Conservation (phyloP, 2,888 invertebrate species). For the Heliothis peltigera region DNA sequence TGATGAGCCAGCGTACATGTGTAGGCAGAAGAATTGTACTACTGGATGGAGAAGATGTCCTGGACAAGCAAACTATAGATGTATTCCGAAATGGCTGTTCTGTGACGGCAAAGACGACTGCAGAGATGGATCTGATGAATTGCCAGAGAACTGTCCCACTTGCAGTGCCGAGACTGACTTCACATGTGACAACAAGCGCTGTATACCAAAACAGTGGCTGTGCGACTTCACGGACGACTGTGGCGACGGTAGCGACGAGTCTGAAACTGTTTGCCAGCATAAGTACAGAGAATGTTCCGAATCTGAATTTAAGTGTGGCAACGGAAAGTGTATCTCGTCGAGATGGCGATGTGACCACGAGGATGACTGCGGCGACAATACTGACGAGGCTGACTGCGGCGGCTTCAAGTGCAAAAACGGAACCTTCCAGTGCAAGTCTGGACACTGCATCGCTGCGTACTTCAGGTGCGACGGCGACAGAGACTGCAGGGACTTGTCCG, state of each 20-base stretch:
- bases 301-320: slow-evolving; percentile 96
- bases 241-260: slow-evolving; percentile 97
- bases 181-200: slow-evolving; percentile 97
- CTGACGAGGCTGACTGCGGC: slow-evolving; percentile 96
- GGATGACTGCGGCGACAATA: slow-evolving; percentile 98
- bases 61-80: slow-evolving; percentile 97
- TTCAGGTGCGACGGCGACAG: slow-evolving; percentile 97
- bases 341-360: slow-evolving; percentile 98
- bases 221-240: slow-evolving; percentile 99
- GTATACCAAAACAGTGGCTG: slow-evolving; percentile 97
- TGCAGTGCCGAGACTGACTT: slow-evolving; percentile 97
- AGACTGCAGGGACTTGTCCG: slow-evolving; percentile 96
- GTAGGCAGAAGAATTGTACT: slow-evolving; percentile 97
- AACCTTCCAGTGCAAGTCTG: slow-evolving; percentile 97
- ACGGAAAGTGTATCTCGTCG: slow-evolving; percentile 97
- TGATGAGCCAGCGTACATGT: slow-evolving; percentile 98
- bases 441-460: slow-evolving; percentile 97
- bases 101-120: slow-evolving; percentile 99
- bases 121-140: slow-evolving; percentile 98
- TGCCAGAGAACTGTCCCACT: slow-evolving; percentile 96
- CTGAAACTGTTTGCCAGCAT: slow-evolving; percentile 94
- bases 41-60: slow-evolving; percentile 99
- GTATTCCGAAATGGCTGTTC: slow-evolving; percentile 99
- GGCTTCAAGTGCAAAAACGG: slow-evolving; percentile 96
- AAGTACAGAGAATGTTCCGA: slow-evolving; percentile 97